Evolutionary conservation across 2,113 vertebrate species (phyloP).

Genomic region (Trichechus manatus): DNA sequence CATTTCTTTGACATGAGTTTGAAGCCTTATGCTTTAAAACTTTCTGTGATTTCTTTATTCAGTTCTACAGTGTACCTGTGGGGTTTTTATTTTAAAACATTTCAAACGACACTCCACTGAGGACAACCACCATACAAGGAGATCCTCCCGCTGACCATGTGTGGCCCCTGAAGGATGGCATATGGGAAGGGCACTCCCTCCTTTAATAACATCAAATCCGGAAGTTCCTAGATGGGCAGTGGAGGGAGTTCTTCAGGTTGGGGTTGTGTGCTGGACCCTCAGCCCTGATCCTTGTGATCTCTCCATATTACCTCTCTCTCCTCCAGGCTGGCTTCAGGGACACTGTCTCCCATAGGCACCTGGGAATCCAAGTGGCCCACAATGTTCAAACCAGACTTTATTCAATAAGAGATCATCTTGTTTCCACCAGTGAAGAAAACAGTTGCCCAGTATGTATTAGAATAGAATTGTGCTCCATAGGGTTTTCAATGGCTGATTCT

Average conservation of each 20-base stretch:
- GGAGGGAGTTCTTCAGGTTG: background rate
- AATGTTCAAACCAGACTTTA: background rate
- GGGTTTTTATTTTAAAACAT: background rate
- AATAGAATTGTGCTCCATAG: too few relatives aligned
- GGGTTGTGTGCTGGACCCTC: background rate
- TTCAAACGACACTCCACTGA: background rate
- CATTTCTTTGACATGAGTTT: background rate
- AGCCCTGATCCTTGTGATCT: background rate
- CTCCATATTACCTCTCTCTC: accelerated
- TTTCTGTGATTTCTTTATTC: background rate
- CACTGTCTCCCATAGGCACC: too few relatives aligned
- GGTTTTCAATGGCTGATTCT: too few relatives aligned
- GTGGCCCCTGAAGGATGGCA: background rate
- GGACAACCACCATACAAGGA: background rate
- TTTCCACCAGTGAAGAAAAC: background rate
- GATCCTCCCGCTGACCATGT: background rate
- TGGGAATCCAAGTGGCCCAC: background rate
- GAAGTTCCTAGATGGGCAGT: accelerated
- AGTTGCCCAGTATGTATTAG: too few relatives aligned
- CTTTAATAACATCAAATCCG: background rate
- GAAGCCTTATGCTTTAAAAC: too few relatives aligned
- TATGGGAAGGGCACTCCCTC: background rate
- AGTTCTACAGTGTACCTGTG: background rate
- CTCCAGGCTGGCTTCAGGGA: background rate
- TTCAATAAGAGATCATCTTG: too few relatives aligned